Conservation (phyloP, 2,113 vertebrate species). For the Tiliqua scincoides region DNA sequence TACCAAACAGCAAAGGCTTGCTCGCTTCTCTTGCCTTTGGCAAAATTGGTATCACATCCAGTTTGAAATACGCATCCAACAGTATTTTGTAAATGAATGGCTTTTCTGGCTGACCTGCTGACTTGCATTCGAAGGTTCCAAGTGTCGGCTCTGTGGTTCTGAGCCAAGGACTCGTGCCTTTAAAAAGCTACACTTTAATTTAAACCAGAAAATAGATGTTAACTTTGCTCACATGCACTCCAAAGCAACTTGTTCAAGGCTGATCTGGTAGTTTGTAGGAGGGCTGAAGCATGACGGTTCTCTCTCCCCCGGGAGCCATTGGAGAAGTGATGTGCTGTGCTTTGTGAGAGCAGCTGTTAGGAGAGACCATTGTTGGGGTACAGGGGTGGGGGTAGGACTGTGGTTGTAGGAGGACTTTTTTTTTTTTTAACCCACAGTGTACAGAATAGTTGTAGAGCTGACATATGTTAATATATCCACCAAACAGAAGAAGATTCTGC, state of each 20-base stretch:
- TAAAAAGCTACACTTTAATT: conserved; percentile 26
- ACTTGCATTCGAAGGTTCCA: conserved; percentile 8
- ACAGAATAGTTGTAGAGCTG: conserved; percentile 41
- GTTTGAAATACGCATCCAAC: conserved; percentile 27
- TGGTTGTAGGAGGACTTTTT: conserved; percentile 23
- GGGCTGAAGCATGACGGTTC: conserved; percentile 40
- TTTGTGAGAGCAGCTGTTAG: conserved; percentile 39
- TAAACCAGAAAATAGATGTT: conserved; percentile 27
- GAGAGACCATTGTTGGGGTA: conserved; percentile 26
- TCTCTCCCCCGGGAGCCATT: conserved; percentile 38
- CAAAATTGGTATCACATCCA: neutral
- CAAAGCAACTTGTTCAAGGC: conserved; percentile 26
- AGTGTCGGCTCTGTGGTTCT: neutral
- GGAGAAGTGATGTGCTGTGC: conserved; percentile 33
- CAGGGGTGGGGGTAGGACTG: neutral
- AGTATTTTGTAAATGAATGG: conserved; percentile 22
- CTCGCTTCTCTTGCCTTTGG: neutral
- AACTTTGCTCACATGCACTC: conserved; percentile 21
- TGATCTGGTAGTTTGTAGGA: conserved; percentile 35
- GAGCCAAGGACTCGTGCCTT: conserved; percentile 4
- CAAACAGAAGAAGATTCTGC: conserved; percentile 5
- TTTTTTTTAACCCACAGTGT: conserved; percentile 8
- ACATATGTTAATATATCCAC: conserved; percentile 8
- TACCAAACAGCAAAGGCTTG: neutral
- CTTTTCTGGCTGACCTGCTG: conserved; percentile 35